These are phyloP conservation scores for Drosophila tani DNA, from an alignment of 1,140 invertebrate genomes.

Conservation along the genomic window DNA sequence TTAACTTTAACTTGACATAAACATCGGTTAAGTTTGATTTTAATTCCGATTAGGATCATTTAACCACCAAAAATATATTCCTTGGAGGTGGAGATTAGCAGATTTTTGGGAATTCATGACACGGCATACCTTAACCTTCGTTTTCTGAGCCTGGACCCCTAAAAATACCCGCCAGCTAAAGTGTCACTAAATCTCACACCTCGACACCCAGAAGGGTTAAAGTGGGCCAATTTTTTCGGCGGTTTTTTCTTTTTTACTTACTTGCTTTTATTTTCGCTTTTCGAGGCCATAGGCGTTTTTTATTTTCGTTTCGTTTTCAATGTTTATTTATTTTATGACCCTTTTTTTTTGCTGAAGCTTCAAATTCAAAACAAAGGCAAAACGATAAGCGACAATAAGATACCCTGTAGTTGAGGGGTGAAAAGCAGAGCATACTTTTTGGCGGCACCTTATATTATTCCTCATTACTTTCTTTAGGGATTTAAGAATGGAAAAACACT, in stretches of 20 bases:
- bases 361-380: conserved; percentile 1
- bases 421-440: background rate
- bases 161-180: conserved; percentile 17
- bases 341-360: conserved; percentile 53
- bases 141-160: background rate
- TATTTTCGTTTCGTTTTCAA: conserved; percentile 49
- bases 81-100: background rate
- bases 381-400: background rate
- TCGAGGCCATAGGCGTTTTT: conserved; percentile 33
- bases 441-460: background rate
- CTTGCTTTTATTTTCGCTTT: conserved; percentile 11
- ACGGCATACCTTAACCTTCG: background rate
- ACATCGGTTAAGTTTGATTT: conserved; percentile 2
- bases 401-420: background rate
- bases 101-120: conserved; percentile 1
- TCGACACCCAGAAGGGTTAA: conserved; percentile 48
- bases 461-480: too few relatives aligned
- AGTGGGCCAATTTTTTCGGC: conserved; percentile 13
- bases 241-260: background rate
- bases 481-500: too few relatives aligned
- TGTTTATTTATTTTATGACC: conserved; percentile 70
- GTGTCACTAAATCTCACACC: conserved; percentile 49
- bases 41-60: background rate
- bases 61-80: too few relatives aligned
- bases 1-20: background rate